Conservation (phyloP, 2,113 vertebrate genomes). For the Bufo gargarizans region DNA sequence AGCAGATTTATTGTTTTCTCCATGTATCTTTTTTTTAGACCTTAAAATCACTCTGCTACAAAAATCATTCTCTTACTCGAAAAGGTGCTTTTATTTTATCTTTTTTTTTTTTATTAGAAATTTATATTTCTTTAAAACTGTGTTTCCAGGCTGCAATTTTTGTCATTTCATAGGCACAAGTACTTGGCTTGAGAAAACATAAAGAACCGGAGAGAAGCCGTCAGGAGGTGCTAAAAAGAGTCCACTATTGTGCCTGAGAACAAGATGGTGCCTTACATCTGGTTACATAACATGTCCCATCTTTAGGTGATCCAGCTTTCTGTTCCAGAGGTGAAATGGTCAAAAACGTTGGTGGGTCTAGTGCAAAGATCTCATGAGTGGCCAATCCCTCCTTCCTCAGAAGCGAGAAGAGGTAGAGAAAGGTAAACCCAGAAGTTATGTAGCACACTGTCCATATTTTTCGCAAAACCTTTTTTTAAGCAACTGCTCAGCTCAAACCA, state of each 20-base stretch:
- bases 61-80: conserved; percentile 24
- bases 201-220: not conserved
- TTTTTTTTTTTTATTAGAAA: conserved; percentile 23
- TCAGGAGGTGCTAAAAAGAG: not conserved
- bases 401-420: too few species aligned
- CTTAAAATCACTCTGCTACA: conserved; percentile 20
- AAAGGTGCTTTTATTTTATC: conserved; percentile 29
- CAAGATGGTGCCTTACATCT: not conserved
- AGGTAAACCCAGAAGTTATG: too few species aligned
- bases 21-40: conserved; percentile 26
- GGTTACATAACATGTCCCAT: not conserved
- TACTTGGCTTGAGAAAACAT: not conserved
- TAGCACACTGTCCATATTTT: too few species aligned
- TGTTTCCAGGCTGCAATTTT: conserved; percentile 10
- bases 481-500: too few species aligned
- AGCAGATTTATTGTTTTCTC: conserved; percentile 48
- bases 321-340: not conserved
- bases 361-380: not conserved
- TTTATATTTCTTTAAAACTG: conserved; percentile 11
- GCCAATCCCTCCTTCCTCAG: too few species aligned
- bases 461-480: too few species aligned
- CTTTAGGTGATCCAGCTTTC: not conserved
- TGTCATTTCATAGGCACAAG: not conserved
- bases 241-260: not conserved
- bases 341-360: not conserved